A percentile compares a stretch with the other conserved stretches of the same genome.
Evolutionary conservation across 2,888 invertebrate species (phyloP).

Genomic region (Volucella inflata): DNA sequence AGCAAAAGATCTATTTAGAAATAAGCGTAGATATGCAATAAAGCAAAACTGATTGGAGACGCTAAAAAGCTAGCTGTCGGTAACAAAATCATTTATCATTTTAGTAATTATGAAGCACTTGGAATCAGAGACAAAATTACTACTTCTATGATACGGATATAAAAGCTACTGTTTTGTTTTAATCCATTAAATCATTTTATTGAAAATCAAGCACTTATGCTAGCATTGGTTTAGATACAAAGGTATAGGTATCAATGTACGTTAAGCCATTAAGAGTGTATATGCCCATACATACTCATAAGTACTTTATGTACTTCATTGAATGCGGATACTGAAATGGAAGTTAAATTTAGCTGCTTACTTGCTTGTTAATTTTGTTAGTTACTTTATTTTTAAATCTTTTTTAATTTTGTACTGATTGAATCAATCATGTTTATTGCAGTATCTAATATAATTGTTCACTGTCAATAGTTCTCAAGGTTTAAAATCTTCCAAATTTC

Average conservation of each 20-base stretch:
- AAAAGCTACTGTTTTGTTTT: conserved; percentile 26
- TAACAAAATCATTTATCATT: conserved; percentile 43
- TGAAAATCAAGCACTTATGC: conserved; percentile 49
- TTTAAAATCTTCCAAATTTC: no score
- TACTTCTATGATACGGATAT: not conserved
- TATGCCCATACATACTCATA: not conserved
- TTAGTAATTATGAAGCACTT: conserved; percentile 50
- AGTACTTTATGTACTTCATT: not conserved
- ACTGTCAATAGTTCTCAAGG: no score
- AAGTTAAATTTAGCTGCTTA: conserved; percentile 49
- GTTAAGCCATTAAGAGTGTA: conserved; percentile 45
- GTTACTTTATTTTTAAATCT: conserved; percentile 10
- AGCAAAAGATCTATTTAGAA: no score
- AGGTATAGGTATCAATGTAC: conserved; percentile 41
- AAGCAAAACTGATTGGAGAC: conserved; percentile 9
- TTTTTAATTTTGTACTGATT: conserved; percentile 42
- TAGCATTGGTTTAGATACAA: conserved; percentile 50
- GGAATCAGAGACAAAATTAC: conserved; percentile 53
- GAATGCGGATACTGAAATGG: conserved; percentile 67
- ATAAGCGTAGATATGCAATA: no score
- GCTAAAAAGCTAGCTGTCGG: conserved; percentile 28
- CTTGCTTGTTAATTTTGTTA: not conserved
- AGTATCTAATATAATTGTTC: no score
- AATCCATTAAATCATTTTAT: conserved; percentile 44
- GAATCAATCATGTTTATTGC: conserved; percentile 18